phyloP scores from a whole-genome alignment of 2,888 invertebrate genomes.

The Ormyrus pomaceus region DNA sequence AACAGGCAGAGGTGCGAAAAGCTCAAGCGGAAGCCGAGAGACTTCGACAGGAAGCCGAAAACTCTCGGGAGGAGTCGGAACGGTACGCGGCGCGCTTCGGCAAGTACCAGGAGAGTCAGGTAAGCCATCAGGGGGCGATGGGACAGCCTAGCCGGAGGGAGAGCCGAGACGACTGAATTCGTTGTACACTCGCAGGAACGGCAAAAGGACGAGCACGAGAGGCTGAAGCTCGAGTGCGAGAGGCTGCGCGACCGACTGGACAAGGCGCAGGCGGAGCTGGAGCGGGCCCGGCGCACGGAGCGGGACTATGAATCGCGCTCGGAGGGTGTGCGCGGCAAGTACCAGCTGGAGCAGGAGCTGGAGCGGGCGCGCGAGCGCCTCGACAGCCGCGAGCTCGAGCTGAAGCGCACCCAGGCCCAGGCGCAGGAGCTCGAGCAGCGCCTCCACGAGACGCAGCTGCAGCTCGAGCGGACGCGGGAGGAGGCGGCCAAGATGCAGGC shows the following conservation, averaged over 20 bases:
- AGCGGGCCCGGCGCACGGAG: slow-evolving; percentile 84
- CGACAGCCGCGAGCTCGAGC: slow-evolving; percentile 85
- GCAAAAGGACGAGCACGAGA: slow-evolving; percentile 85
- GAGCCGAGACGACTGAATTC: too few relatives aligned
- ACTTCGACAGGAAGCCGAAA: slow-evolving; percentile 83
- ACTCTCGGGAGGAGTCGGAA: slow-evolving; percentile 87
- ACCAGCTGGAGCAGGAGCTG: slow-evolving; percentile 81
- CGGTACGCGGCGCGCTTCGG: slow-evolving; percentile 84
- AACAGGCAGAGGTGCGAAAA: slow-evolving; percentile 87
- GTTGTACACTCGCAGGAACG: slow-evolving; percentile 71
- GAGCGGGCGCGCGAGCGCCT: slow-evolving; percentile 87
- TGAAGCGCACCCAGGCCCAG: slow-evolving; percentile 81
- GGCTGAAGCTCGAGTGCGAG: slow-evolving; percentile 88
- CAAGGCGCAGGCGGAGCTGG: slow-evolving; percentile 88
- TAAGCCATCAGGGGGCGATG: too few relatives aligned
- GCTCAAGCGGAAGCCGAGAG: slow-evolving; percentile 87
- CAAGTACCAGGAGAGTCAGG: slow-evolving; percentile 84
- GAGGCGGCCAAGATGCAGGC: slow-evolving; percentile 86
- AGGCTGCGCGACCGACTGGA: slow-evolving; percentile 87
- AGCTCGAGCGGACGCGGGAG: slow-evolving; percentile 87
- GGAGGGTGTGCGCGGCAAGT: slow-evolving; percentile 88
- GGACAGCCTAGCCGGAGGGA: too few relatives aligned
- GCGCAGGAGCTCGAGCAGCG: slow-evolving; percentile 83
- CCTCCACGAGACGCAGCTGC: slow-evolving; percentile 87
- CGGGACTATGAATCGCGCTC: slow-evolving; percentile 84